Base-by-base conservation (phyloP, 2,113 vertebrate genomes). In the Onychorhynchus coronatus region DNA sequence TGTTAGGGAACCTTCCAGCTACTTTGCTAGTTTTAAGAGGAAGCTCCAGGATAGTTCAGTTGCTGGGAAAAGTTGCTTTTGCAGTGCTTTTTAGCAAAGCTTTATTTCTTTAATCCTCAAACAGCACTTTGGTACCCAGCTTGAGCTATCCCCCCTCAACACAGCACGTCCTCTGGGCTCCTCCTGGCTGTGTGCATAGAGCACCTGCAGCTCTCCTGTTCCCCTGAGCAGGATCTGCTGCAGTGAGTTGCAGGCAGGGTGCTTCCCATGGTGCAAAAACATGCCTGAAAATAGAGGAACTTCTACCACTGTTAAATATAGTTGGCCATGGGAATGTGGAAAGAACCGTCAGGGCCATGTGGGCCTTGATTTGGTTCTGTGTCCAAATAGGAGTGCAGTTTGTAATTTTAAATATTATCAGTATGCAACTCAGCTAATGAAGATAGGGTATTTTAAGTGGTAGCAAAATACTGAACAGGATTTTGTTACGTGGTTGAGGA, bases 81-180 rank as follows among this genome's bases (percentile, higher is more conserved):
- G 68, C 23, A 39, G 14, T 47, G 8, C 42, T 30, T 55, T 71
- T 58, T 19, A 71, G 53, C 22, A 44, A 44, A 30, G 21, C 16
- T 81, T 85, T 39, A 4, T 59, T 27, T 88, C 39, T 49, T 50
- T 4, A 67, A 35, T 33, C 39, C 46, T 84, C 30, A 13, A 31
- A 42, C n/a, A 37, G 17, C 28, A 2, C 33, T 25, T 41, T 78
- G 39, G 27, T 79, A 1, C 37, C 63, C 0, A 5, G 17, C 27
- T 39, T 76, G 39, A 35, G 39, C 39, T 30, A 0, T 62, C 6
- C 28, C 9, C 14, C 18, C n/a, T 3, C 6, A 62, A 12, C 19
- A 9, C 24, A 17, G 7, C 2, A 1, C 5, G 0, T 55, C 44
- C 62, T 79, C 16, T 0, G 0, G 41, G 22, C 47, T 14, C 33